These are phyloP conservation scores for Stenodera caucasica DNA, from an alignment of 2,888 invertebrate species.

Conservation along the genomic window DNA sequence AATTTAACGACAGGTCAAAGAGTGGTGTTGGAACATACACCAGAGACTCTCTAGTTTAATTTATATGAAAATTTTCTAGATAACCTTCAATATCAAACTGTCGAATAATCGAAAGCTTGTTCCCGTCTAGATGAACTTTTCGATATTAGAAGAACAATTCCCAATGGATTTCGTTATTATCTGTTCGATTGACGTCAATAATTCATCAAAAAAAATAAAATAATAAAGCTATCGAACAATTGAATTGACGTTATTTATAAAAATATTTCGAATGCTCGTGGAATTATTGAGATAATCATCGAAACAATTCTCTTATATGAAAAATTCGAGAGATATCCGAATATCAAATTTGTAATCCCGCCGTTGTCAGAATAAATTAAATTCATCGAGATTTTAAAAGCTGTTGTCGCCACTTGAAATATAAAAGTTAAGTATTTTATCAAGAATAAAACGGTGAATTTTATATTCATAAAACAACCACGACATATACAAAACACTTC, in stretches of 20 bases:
- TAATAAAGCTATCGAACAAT: too few relatives aligned
- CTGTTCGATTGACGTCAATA: too few relatives aligned
- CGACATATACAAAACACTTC: not conserved
- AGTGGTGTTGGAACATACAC: not conserved
- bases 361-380: constrained; percentile 22
- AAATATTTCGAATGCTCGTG: not conserved
- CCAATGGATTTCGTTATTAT: too few relatives aligned
- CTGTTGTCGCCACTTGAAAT: constrained; percentile 23
- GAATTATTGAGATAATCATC: not conserved
- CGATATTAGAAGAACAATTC: not conserved
- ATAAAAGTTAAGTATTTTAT: constrained; percentile 15
- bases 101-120: not conserved
- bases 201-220: too few relatives aligned
- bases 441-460: constrained; percentile 22
- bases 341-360: not conserved
- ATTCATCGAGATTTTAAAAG: constrained; percentile 25
- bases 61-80: not conserved
- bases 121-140: not conserved
- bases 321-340: not conserved
- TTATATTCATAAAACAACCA: constrained; percentile 24
- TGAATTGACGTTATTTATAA: too few relatives aligned
- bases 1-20: too few relatives aligned
- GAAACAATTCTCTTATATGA: not conserved
- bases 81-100: not conserved
- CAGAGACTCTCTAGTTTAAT: not conserved